A percentile compares a stretch with the other conserved stretches of the same genome.
phyloP scores from a whole-genome alignment of 2,888 invertebrate genomes.

The Gymnocheta viridis region DNA sequence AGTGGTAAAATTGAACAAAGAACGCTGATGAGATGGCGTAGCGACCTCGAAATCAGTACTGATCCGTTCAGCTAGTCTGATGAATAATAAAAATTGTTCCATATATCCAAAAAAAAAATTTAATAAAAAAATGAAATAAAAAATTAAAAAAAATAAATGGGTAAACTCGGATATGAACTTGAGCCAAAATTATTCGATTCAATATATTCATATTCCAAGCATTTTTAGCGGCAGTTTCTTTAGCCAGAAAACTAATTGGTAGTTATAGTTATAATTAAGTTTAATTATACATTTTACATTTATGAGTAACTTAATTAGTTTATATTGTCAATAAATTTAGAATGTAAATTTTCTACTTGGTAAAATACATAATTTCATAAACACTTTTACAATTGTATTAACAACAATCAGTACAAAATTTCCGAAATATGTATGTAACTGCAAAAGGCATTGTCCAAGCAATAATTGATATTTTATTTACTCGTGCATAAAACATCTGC shows the following conservation, averaged over 20 bases:
- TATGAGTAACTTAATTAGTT: constrained; percentile 9
- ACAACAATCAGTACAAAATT: neutral
- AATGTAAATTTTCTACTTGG: neutral
- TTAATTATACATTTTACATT: constrained; percentile 5
- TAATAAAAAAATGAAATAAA: too few species aligned
- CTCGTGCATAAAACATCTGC: neutral
- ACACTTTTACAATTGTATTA: neutral
- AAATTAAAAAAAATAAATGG: too few species aligned
- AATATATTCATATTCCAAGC: too few species aligned
- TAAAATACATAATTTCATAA: constrained; percentile 1
- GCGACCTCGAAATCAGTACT: too few species aligned
- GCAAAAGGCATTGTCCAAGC: neutral
- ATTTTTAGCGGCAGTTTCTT: neutral
- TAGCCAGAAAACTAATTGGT: neutral
- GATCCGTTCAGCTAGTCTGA: too few species aligned
- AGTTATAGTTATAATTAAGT: neutral
- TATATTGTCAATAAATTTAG: neutral
- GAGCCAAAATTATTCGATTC: too few species aligned
- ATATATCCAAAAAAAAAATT: too few species aligned
- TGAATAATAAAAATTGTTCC: too few species aligned
- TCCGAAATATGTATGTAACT: too few species aligned
- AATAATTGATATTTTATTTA: constrained; percentile 52
- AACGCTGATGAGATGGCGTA: too few species aligned
- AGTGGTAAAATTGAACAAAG: too few species aligned
- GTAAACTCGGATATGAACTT: too few species aligned